Base-by-base conservation (phyloP, 2,888 invertebrate genomes). In the Acanthopleura granulata region DNA sequence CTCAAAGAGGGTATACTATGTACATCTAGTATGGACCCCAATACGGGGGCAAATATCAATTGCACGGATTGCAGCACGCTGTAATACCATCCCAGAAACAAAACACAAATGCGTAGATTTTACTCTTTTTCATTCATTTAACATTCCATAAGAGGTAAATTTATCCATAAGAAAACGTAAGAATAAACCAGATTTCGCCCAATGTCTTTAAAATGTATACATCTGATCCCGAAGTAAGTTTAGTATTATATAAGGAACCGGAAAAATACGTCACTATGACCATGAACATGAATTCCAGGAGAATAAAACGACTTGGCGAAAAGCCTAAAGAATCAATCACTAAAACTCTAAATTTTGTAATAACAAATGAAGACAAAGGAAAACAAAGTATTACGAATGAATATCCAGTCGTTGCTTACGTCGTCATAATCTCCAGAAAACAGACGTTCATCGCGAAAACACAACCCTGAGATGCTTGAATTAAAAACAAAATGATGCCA, bases 101-200 rank as follows among this genome's bases (percentile, higher is more conserved):
- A 57, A n/a, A 57, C 57, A 57, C 57, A 57, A 3, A 57, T 57
- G 57, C 57, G 57, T 57, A 57, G 57, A n/a, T n/a, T 57, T 57
- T 18, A 57, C 57, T 6, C 22, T 22, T 22, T 18, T 18, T 57
- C 22, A 57, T 22, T 22, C 18, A 57, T 22, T 57, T 6, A 40
- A 40, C 40, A 40, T 40, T 40, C 40, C 40, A 40, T 40, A 40
- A 3, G 40, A 40, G 40, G 40, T 40, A 40, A 40, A 40, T 40
- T 40, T 3, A 40, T 40, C 40, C 40, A 40, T 40, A 40, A 40
- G 40, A 40, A 40, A 40, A 40, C 40, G 40, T 40, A 40, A 40
- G 40, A 40, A 40, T 40, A 40, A 40, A 40, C 40, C 40, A 40
- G 40, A 40, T 40, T 40, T 40, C 40, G 40, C 40, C 40, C 40